phyloP scores from a whole-genome alignment of 2,888 invertebrate genomes.

The Meiosimyza decipiens region DNA sequence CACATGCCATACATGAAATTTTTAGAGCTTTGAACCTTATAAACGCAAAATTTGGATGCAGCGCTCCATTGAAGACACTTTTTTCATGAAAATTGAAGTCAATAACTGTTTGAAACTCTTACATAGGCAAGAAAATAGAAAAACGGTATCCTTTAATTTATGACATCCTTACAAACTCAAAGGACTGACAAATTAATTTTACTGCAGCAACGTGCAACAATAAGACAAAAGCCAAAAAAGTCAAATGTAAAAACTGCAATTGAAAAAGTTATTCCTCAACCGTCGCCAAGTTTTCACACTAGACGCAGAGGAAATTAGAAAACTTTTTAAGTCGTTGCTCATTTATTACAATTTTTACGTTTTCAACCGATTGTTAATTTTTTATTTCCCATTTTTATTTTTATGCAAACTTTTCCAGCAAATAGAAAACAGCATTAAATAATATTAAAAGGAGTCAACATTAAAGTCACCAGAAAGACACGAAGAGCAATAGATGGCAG shows the following conservation, averaged over 20 bases:
- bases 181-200: too few relatives aligned
- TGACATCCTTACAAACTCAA: too few relatives aligned
- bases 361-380: neutral
- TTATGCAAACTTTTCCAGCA: conserved; percentile 22
- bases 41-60: too few relatives aligned
- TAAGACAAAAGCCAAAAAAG: too few relatives aligned
- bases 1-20: too few relatives aligned
- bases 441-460: conserved; percentile 30
- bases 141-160: too few relatives aligned
- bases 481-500: neutral
- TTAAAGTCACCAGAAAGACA: neutral
- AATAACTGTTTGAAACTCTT: too few relatives aligned
- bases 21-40: too few relatives aligned
- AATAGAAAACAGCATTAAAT: conserved; percentile 30
- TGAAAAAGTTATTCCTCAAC: neutral
- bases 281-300: neutral
- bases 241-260: neutral
- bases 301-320: conserved; percentile 20
- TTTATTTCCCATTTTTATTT: neutral
- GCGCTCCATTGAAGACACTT: too few relatives aligned
- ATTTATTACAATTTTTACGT: neutral
- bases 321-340: conserved; percentile 16
- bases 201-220: too few relatives aligned
- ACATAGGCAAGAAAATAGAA: too few relatives aligned
- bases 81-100: too few relatives aligned